Evolutionary conservation across 1,140 invertebrate genomes (phyloP).

Genomic region (Eubasilissa regina): DNA sequence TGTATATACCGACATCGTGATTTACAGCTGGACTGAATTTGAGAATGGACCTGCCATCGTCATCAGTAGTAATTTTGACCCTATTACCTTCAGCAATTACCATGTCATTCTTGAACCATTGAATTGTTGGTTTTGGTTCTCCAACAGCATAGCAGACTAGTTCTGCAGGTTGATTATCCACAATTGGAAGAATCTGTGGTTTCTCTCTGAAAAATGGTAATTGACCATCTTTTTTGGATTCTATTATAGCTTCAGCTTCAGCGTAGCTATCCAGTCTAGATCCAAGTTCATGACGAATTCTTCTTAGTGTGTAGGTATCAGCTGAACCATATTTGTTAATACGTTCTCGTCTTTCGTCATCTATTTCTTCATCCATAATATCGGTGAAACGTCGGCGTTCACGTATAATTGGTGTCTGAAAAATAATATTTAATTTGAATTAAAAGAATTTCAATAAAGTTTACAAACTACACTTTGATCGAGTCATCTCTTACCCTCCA

Average conservation of each 20-base stretch:
- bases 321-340: slow-evolving; percentile 84
- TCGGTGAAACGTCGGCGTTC: slow-evolving; percentile 94
- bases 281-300: slow-evolving; percentile 86
- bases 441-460: slow-evolving; percentile 16
- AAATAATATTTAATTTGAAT: slow-evolving; percentile 17
- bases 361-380: slow-evolving; percentile 96
- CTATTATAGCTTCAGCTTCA: slow-evolving; percentile 87
- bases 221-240: slow-evolving; percentile 84
- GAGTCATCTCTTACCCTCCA: slow-evolving; percentile 77
- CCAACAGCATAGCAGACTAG: slow-evolving; percentile 91
- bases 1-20: slow-evolving; percentile 94
- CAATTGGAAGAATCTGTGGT: slow-evolving; percentile 83
- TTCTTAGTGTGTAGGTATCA: slow-evolving; percentile 80
- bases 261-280: slow-evolving; percentile 85
- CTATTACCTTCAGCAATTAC: slow-evolving; percentile 86
- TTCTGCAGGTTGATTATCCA: slow-evolving; percentile 83
- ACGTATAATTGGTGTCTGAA: slow-evolving; percentile 86
- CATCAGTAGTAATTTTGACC: slow-evolving; percentile 83
- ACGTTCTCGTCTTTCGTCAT: slow-evolving; percentile 87
- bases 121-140: slow-evolving; percentile 90
- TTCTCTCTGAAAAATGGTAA: slow-evolving; percentile 88
- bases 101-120: slow-evolving; percentile 96
- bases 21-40: slow-evolving; percentile 82
- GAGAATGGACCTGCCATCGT: slow-evolving; percentile 84
- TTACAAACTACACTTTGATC: background rate